A percentile compares a stretch with the other conserved stretches of the same genome.
These are phyloP conservation scores for Heterochromis multidens DNA, from an alignment of 2,113 vertebrate species.

Conservation along the genomic window DNA sequence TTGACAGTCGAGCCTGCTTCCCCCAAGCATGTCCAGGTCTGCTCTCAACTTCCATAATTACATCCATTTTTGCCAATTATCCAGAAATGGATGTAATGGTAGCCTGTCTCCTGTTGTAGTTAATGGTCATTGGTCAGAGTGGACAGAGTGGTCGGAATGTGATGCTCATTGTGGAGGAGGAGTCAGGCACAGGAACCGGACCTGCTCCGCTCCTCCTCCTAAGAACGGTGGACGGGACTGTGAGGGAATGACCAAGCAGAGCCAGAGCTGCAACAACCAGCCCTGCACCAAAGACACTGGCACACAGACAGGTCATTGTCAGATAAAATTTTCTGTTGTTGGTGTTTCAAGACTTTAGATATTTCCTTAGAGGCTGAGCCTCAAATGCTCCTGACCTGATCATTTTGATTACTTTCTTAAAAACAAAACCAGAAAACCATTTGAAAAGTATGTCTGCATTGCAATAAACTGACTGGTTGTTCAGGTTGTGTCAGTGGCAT, in stretches of 20 bases:
- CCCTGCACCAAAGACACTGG: conserved; percentile 66
- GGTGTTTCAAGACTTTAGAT: not conserved
- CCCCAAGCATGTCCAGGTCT: conserved; percentile 84
- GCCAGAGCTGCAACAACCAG: conserved; percentile 79
- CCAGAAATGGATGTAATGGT: not conserved
- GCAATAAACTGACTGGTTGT: not conserved
- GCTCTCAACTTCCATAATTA: not conserved
- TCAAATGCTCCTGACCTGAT: not conserved
- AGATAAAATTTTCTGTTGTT: not conserved
- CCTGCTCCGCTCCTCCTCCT: conserved; percentile 82
- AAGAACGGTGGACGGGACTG: conserved; percentile 85
- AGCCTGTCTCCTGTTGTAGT: conserved; percentile 61
- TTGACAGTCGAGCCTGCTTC: conserved; percentile 85
- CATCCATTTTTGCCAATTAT: not conserved
- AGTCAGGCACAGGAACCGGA: conserved; percentile 71
- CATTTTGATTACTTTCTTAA: not conserved
- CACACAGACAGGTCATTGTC: conserved; percentile 60
- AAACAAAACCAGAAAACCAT: not conserved
- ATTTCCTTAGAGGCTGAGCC: not conserved
- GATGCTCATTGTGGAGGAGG: conserved; percentile 82
- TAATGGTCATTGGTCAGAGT: conserved; percentile 80
- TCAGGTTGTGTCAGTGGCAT: conserved; percentile 75
- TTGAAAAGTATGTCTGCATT: not conserved
- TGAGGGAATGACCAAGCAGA: conserved; percentile 76
- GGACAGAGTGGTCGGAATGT: conserved; percentile 83